phyloP scores from a whole-genome alignment of 2,888 invertebrate genomes.

The Pyrochroa serraticornis region DNA sequence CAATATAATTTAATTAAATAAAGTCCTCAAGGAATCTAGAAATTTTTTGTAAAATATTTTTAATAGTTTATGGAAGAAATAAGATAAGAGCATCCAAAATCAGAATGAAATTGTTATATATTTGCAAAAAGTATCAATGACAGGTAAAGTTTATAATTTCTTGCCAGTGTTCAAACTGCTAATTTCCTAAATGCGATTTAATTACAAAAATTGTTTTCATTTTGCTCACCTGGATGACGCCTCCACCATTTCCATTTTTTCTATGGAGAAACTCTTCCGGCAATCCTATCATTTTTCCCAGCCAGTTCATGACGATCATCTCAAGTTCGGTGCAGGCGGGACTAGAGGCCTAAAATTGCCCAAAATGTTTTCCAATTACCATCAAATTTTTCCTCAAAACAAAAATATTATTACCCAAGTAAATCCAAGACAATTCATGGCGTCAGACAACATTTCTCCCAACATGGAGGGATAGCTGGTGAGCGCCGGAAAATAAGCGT shows the following conservation, averaged over 20 bases:
- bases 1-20: too few species aligned
- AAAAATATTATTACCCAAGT: constrained; percentile 78
- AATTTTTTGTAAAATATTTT: too few species aligned
- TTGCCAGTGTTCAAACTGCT: too few species aligned
- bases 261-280: constrained; percentile 92
- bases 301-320: constrained; percentile 97
- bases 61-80: too few species aligned
- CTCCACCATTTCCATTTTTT: constrained; percentile 76
- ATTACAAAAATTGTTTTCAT: not conserved
- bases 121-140: too few species aligned
- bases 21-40: too few species aligned
- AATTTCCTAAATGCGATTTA: too few species aligned
- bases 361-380: constrained; percentile 5
- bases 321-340: constrained; percentile 98
- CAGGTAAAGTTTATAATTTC: too few species aligned
- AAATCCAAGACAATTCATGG: constrained; percentile 92
- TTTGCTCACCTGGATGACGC: constrained; percentile 84
- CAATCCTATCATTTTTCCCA: constrained; percentile 94
- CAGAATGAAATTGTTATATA: too few species aligned
- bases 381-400: not conserved
- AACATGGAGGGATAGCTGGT: constrained; percentile 93
- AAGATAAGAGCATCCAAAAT: too few species aligned
- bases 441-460: constrained; percentile 95
- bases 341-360: constrained; percentile 79
- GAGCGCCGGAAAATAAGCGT: constrained; percentile 95